Evolutionary conservation across 2,888 invertebrate species (phyloP).

Genomic region (Mythimna albipuncta): DNA sequence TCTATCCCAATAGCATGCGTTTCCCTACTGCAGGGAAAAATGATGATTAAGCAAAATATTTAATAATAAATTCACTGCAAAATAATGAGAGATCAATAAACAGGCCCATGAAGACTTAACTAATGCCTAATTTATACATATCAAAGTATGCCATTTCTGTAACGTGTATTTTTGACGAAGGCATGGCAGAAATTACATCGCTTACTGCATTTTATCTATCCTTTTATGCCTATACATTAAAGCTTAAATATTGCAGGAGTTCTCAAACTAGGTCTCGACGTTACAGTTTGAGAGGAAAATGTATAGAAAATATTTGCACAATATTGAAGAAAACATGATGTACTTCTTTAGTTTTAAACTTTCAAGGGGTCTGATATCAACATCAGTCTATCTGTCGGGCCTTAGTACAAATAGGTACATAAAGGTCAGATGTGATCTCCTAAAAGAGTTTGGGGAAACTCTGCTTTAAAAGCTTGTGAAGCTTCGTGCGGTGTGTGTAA

Average conservation of each 20-base stretch:
- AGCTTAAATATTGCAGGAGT: constrained; percentile 22
- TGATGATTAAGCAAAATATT: too few relatives aligned
- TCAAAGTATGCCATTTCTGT: too few relatives aligned
- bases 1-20: background rate
- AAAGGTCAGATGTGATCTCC: background rate
- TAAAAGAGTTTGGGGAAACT: background rate
- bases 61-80: too few relatives aligned
- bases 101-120: background rate
- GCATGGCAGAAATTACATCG: background rate
- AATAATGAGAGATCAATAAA: too few relatives aligned
- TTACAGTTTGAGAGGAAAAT: background rate
- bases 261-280: too few relatives aligned
- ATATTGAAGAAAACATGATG: too few relatives aligned
- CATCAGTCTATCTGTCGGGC: too few relatives aligned
- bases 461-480: constrained; percentile 33
- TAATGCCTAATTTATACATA: background rate
- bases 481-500: constrained; percentile 40
- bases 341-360: background rate
- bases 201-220: constrained; percentile 20
- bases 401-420: background rate
- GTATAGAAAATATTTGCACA: too few relatives aligned
- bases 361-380: background rate
- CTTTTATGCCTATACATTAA: background rate
- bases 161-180: too few relatives aligned
- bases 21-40: background rate